Evolutionary conservation across 2,888 invertebrate genomes (phyloP).

Genomic region (Harpalus rubripes): DNA sequence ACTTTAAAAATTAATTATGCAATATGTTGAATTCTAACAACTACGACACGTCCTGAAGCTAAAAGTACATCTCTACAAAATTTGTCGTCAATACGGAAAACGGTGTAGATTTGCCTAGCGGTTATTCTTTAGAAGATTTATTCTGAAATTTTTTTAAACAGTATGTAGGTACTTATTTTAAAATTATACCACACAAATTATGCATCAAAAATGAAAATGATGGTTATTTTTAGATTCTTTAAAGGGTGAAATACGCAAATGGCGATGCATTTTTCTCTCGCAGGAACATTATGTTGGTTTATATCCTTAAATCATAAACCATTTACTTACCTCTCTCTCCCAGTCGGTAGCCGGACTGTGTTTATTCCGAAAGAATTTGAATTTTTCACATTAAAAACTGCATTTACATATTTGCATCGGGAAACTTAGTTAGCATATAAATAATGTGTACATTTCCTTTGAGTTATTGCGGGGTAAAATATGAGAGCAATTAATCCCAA

Average conservation of each 20-base stretch:
- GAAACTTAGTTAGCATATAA: slow-evolving; percentile 66
- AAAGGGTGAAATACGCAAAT: slow-evolving; percentile 31
- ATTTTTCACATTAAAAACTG: slow-evolving; percentile 63
- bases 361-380: slow-evolving; percentile 54
- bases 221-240: slow-evolving; percentile 30
- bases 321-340: slow-evolving; percentile 43
- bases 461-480: slow-evolving; percentile 62
- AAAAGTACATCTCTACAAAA: no score
- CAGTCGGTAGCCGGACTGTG: slow-evolving; percentile 12
- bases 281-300: slow-evolving; percentile 49
- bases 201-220: not conserved
- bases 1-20: no score
- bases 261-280: slow-evolving; percentile 22
- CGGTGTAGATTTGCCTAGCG: no score
- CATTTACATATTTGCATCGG: slow-evolving; percentile 65
- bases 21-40: no score
- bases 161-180: not conserved
- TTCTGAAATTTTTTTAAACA: not conserved
- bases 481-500: slow-evolving; percentile 47
- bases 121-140: no score
- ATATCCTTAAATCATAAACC: slow-evolving; percentile 57
- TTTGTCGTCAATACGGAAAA: no score
- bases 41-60: no score
- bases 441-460: slow-evolving; percentile 60
- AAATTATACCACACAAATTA: not conserved